Evolutionary conservation across 37 sponge, comb jelly and placozoan species (phyloP).

Genomic region (Tethya wilhelma): DNA sequence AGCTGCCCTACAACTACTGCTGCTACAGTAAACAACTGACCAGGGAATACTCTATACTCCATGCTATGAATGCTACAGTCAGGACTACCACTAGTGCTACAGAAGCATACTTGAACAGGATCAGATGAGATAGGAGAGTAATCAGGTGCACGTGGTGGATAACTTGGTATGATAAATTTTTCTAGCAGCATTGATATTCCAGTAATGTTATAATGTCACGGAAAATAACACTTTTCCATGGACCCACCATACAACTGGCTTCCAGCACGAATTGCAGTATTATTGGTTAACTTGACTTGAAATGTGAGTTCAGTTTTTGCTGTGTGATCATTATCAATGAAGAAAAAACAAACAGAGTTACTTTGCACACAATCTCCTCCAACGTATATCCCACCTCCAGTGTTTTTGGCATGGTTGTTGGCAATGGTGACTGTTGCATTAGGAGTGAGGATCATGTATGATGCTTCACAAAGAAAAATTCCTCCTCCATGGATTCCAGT

Average conservation of each 20-base stretch:
- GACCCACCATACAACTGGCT: slow-evolving; percentile 14
- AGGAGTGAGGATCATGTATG: neutral
- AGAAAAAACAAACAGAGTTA: slow-evolving; percentile 9
- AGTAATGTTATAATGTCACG: neutral
- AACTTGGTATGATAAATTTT: neutral
- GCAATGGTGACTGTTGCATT: slow-evolving; percentile 3
- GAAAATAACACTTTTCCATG: slow-evolving; percentile 9
- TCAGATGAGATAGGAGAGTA: slow-evolving; percentile 10
- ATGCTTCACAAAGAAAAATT: slow-evolving; percentile 14
- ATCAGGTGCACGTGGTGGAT: neutral
- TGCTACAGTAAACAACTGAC: neutral
- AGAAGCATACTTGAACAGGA: slow-evolving; percentile 17
- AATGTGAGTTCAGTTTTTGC: neutral
- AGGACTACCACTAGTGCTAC: too few species aligned
- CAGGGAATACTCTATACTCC: neutral
- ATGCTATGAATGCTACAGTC: neutral
- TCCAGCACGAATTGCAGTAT: slow-evolving; percentile 14
- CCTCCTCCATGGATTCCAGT: slow-evolving; percentile 21
- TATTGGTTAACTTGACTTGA: neutral
- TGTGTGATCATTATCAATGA: neutral
- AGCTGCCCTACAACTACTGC: slow-evolving; percentile 8
- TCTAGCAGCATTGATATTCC: too few species aligned
- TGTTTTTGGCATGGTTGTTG: neutral
- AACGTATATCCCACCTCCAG: slow-evolving; percentile 21
- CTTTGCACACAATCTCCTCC: neutral